phyloP scores from a whole-genome alignment of 2,113 vertebrate genomes.

The Martes martes region DNA sequence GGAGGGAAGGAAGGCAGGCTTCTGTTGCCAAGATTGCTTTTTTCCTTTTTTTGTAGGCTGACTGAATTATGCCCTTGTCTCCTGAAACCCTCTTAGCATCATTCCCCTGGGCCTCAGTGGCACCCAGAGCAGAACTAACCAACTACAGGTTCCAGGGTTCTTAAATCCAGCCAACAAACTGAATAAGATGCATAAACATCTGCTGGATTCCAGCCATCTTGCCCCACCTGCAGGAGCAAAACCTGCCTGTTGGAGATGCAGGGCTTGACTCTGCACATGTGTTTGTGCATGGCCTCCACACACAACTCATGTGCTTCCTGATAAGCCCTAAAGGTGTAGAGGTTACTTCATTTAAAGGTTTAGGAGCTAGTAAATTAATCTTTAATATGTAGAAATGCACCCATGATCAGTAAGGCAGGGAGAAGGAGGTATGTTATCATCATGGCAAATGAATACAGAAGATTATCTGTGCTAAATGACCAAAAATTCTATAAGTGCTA shows the following conservation, averaged over 20 bases:
- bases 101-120: conserved; percentile 70
- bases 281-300: not conserved
- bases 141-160: conserved; percentile 70
- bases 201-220: not conserved
- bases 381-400: not conserved
- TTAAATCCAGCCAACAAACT: conserved; percentile 56
- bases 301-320: not conserved
- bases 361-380: not conserved
- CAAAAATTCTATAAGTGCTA: not conserved
- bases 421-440: not conserved
- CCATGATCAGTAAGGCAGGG: not conserved
- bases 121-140: conserved; percentile 69
- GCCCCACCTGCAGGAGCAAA: conserved; percentile 29
- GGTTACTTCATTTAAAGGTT: not conserved
- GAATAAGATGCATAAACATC: not conserved
- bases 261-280: not conserved
- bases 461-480: not conserved
- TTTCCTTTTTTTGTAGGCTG: conserved; percentile 36
- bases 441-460: not conserved
- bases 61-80: conserved; percentile 78
- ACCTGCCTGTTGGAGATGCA: conserved; percentile 36
- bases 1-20: conserved; percentile 56
- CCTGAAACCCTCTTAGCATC: conserved; percentile 71
- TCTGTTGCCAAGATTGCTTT: conserved; percentile 63
- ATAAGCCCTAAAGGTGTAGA: not conserved